A percentile compares a stretch with the other conserved stretches of the same genome.
These are phyloP conservation scores for Epinotia ramella DNA, from an alignment of 2,888 invertebrate genomes.

Conservation along the genomic window DNA sequence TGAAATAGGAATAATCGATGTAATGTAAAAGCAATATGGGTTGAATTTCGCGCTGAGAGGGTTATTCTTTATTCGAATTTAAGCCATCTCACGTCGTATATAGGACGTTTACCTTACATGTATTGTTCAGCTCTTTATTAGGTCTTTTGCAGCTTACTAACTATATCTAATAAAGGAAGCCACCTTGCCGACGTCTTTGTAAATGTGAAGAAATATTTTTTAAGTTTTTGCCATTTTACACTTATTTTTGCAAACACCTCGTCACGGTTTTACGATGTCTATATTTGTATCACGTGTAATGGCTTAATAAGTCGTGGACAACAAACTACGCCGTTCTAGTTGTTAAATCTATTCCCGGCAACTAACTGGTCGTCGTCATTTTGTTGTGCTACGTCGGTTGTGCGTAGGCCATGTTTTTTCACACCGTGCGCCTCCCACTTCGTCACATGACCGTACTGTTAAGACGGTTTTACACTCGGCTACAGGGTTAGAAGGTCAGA, in stretches of 20 bases:
- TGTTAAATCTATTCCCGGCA: slow-evolving; percentile 23
- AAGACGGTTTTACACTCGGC: slow-evolving; percentile 51
- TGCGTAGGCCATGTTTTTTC: slow-evolving; percentile 20
- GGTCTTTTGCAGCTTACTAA: too few species aligned
- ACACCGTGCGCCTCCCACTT: slow-evolving; percentile 63
- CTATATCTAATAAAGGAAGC: too few species aligned
- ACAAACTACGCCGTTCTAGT: background rate
- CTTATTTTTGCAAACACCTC: background rate
- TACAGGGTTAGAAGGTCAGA: background rate
- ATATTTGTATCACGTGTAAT: background rate
- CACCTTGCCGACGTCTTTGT: too few species aligned
- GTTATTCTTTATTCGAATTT: too few species aligned
- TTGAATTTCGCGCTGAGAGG: too few species aligned
- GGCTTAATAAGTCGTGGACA: slow-evolving; percentile 9
- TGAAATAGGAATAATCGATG: too few species aligned
- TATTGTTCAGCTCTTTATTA: too few species aligned
- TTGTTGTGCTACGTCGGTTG: slow-evolving; percentile 16
- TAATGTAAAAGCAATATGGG: too few species aligned
- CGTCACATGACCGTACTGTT: slow-evolving; percentile 68
- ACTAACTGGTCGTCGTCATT: background rate
- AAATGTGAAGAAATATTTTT: too few species aligned
- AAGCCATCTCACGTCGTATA: too few species aligned
- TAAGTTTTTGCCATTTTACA: background rate
- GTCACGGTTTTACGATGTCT: background rate
- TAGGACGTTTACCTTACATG: too few species aligned